A percentile compares a stretch with the other conserved stretches of the same genome.
phyloP scores from a whole-genome alignment of 2,797 vertebrate genomes.

The Sardinella longiceps region DNA sequence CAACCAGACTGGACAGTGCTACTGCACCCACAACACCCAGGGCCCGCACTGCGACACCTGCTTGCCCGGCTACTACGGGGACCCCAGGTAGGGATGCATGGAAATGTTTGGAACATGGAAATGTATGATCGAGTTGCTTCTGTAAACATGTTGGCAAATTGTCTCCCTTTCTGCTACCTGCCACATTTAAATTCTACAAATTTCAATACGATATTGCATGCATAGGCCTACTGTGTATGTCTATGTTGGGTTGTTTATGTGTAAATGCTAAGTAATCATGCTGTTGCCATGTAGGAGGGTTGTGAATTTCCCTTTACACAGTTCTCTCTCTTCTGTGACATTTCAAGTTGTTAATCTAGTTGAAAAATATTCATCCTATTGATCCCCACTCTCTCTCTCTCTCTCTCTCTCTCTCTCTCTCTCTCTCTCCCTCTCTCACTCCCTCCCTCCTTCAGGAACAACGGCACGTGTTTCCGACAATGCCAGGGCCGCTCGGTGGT shows the following conservation, averaged over 20 bases:
- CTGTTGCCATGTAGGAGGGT: background rate
- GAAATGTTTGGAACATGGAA: too few relatives aligned
- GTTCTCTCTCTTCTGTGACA: background rate
- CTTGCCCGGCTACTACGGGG: constrained; percentile 87
- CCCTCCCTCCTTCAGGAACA: constrained; percentile 70
- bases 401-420: too few relatives aligned
- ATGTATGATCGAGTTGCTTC: too few relatives aligned
- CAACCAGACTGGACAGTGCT: constrained; percentile 85
- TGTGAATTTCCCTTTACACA: constrained; percentile 4
- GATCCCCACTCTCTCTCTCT: too few relatives aligned
- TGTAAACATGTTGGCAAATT: too few relatives aligned
- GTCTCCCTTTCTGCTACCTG: too few relatives aligned
- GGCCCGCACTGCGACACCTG: constrained; percentile 89
- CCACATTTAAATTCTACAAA: too few relatives aligned
- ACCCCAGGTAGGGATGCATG: constrained; percentile 73
- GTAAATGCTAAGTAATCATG: too few relatives aligned
- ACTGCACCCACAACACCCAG: constrained; percentile 89
- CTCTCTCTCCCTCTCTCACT: background rate
- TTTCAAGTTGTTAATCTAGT: background rate
- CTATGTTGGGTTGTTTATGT: too few relatives aligned
- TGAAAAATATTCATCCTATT: background rate
- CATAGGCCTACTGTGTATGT: too few relatives aligned
- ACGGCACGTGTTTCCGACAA: constrained; percentile 89
- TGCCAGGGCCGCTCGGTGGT: constrained; percentile 88
- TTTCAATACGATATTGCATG: too few relatives aligned